A percentile compares a stretch with the other conserved stretches of the same genome.
These are phyloP conservation scores for Etheostoma cragini DNA, from an alignment of 2,113 vertebrate genomes.

Conservation along the genomic window DNA sequence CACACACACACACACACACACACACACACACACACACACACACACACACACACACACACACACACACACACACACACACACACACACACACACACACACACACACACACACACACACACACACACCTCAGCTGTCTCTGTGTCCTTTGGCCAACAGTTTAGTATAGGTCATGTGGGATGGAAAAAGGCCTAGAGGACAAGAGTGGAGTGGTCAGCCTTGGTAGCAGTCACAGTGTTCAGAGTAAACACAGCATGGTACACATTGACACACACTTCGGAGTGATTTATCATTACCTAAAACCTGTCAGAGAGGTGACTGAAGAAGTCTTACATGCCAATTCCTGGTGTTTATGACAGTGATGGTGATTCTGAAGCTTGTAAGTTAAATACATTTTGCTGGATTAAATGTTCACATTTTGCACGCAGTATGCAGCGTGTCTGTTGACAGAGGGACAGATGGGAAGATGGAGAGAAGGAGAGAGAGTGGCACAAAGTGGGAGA, in stretches of 20 bases:
- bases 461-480: conserved; percentile 22
- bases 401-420: conserved; percentile 6
- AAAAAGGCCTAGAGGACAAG: conserved; percentile 65
- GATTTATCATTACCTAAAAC: conserved; percentile 36
- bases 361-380: not conserved
- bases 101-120: conserved; percentile 35
- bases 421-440: not conserved
- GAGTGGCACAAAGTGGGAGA: conserved; percentile 6
- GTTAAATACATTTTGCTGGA: not conserved
- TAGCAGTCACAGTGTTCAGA: conserved; percentile 25
- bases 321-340: not conserved
- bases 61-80: conserved; percentile 5
- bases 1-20: conserved; percentile 37
- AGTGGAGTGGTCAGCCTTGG: conserved; percentile 44
- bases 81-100: conserved; percentile 30
- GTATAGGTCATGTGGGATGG: conserved; percentile 65
- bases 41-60: conserved; percentile 43
- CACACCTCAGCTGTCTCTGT: conserved; percentile 61
- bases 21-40: conserved; percentile 42
- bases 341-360: not conserved
- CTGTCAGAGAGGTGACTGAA: conserved; percentile 7
- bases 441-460: conserved; percentile 46
- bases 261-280: not conserved
- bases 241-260: conserved; percentile 14
- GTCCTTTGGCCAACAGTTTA: conserved; percentile 53